Conservation (phyloP, 2,888 invertebrate species). For the Scelioninae gen. 2 region DNA sequence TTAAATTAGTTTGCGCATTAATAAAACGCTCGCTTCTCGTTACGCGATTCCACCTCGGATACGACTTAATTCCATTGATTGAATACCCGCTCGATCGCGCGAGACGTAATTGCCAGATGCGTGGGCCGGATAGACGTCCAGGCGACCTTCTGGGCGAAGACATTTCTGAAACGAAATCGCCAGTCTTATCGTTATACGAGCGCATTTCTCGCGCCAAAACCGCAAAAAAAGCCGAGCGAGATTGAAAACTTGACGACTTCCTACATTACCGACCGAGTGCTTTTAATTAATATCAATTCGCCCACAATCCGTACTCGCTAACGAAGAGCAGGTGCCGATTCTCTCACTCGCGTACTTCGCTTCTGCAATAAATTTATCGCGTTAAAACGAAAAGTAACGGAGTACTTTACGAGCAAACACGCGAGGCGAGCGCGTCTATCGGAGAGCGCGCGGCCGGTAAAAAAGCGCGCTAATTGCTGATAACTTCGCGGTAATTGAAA, state of each 20-base stretch:
- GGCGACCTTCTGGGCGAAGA: slow-evolving; percentile 27
- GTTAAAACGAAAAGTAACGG: background rate
- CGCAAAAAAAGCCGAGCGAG: background rate
- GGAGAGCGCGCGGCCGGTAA: slow-evolving; percentile 3
- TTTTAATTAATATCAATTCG: slow-evolving; percentile 5
- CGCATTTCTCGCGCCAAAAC: background rate
- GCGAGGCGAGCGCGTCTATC: slow-evolving; percentile 10
- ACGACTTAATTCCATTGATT: slow-evolving; percentile 35
- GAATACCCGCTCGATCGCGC: slow-evolving; percentile 30
- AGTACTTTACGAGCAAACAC: slow-evolving; percentile 19
- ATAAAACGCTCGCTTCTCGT: slow-evolving; percentile 25
- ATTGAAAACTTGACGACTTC: slow-evolving; percentile 8
- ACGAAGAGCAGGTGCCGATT: slow-evolving; percentile 15
- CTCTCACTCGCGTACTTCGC: slow-evolving; percentile 13
- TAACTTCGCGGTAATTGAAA: slow-evolving; percentile 37
- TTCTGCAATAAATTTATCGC: slow-evolving; percentile 1
- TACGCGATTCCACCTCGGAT: slow-evolving; percentile 26
- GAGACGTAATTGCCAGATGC: slow-evolving; percentile 24
- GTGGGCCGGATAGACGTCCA: slow-evolving; percentile 25
- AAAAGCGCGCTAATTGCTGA: slow-evolving; percentile 30
- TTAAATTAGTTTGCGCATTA: slow-evolving; percentile 39
- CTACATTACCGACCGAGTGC: slow-evolving; percentile 24
- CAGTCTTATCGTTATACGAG: slow-evolving; percentile 8
- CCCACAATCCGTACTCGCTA: slow-evolving; percentile 4
- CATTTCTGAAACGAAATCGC: slow-evolving; percentile 9